phyloP scores from a whole-genome alignment of 2,797 vertebrate species.

The Mormyrus proboscirostris region DNA sequence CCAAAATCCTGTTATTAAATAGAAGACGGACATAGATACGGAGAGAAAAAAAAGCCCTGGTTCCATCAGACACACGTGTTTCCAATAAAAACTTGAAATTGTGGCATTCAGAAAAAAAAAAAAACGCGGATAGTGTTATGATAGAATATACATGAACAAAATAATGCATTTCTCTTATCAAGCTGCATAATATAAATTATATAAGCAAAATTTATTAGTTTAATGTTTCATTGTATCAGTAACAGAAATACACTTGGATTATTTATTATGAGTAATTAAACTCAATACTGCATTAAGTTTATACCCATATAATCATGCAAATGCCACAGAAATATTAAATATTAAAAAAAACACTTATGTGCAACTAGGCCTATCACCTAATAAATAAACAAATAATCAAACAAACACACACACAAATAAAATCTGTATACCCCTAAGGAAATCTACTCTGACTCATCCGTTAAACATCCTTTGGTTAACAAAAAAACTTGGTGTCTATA shows the following conservation, averaged over 20 bases:
- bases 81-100: neutral
- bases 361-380: neutral
- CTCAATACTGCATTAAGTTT: neutral
- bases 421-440: neutral
- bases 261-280: neutral
- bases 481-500: neutral
- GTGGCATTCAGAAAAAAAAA: neutral
- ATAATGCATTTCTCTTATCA: neutral
- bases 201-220: neutral
- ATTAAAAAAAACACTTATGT: neutral
- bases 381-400: neutral
- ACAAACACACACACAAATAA: neutral
- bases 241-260: neutral
- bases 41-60: neutral
- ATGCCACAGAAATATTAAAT: neutral
- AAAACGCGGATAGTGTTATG: neutral
- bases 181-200: neutral
- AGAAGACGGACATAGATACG: constrained; percentile 37
- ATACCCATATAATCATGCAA: neutral
- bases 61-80: neutral
- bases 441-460: neutral
- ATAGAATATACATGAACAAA: neutral
- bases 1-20: constrained; percentile 16
- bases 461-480: neutral
- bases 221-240: neutral